Base-by-base conservation (phyloP, 2,797 vertebrate species). In the Macrochelys suwanniensis region DNA sequence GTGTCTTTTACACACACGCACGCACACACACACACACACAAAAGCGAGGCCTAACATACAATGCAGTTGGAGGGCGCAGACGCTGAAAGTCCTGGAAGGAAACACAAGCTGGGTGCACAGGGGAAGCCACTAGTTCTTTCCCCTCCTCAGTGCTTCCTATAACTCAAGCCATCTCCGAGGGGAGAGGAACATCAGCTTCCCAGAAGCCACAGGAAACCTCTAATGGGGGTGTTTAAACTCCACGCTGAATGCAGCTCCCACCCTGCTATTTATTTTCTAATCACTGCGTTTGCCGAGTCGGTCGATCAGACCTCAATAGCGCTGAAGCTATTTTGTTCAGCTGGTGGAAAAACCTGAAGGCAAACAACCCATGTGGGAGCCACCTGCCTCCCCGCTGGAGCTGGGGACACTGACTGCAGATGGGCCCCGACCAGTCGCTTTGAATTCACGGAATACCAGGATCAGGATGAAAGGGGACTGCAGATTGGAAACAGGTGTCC, bases 121-220 rank as follows among this genome's bases (percentile, higher is more conserved):
- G 31, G 31, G 31, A 61, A 61, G 59, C n/a, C 37, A 0, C 74
- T 71, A 85, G 84, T 84, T 49, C 92, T 85, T 81, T 80, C 76
- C 56, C 88, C 82, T 90, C 79, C 80, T 51, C 61, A 57, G 76
- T 49, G 68, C 68, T 96, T 91, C 82, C 78, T 51, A 21, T 31
- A 80, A 80, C 19, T 49, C 85, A 94, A 85, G 21, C 49, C 57
- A 51, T 91, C 88, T 53, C 71, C 65, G 33, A 56, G n/a, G 1
- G n/a, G 10, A 61, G n/a, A 96, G 49, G 84, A 95, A 74, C 0
- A 2, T 5, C 16, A 1, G 86, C 85, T 33, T 78, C 71, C n/a
- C 89, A 80, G 82, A 91, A 96, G 92, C 97, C 97, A 96, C 91
- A 94, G 94, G 95, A 96, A 57, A 59, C 96, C 94, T 97, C 96